Percentiles rank a stretch among this genome's conserved stretches.
These are phyloP conservation scores for Abrostola tripartita DNA, from an alignment of 2,888 invertebrate genomes.

Conservation along the genomic window DNA sequence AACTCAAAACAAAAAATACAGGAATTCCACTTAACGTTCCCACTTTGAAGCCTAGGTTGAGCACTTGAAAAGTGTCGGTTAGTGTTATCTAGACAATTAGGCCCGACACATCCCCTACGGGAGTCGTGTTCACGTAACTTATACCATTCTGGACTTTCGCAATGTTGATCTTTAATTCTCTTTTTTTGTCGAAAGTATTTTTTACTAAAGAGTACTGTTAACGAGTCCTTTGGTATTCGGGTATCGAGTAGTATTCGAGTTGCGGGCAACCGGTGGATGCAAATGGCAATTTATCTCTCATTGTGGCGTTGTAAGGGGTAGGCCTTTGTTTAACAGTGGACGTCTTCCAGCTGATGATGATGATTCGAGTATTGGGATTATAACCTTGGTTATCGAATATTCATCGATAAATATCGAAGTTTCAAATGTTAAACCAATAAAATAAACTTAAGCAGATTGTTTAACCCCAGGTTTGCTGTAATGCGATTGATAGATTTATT, in stretches of 20 bases:
- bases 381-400: too few relatives aligned
- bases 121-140: constrained; percentile 44
- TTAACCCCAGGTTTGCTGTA: too few relatives aligned
- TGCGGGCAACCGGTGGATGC: too few relatives aligned
- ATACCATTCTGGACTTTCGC: constrained; percentile 15
- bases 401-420: too few relatives aligned
- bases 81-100: constrained; percentile 62
- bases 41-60: constrained; percentile 20
- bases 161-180: constrained; percentile 13
- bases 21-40: constrained; percentile 27
- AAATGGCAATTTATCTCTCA: too few relatives aligned
- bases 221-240: not conserved
- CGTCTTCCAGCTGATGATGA: too few relatives aligned
- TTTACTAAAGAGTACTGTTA: constrained; percentile 6
- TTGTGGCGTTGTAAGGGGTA: too few relatives aligned
- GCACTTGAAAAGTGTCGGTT: constrained; percentile 44
- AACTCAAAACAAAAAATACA: not conserved
- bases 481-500: too few relatives aligned
- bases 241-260: too few relatives aligned
- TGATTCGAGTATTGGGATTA: not conserved
- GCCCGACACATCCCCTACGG: constrained; percentile 50
- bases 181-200: constrained; percentile 16
- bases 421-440: too few relatives aligned
- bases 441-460: too few relatives aligned
- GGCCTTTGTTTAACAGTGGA: too few relatives aligned